These are phyloP conservation scores for Meleagris gallopavo DNA, from an alignment of 2,113 vertebrate genomes.

Conservation along the genomic window DNA sequence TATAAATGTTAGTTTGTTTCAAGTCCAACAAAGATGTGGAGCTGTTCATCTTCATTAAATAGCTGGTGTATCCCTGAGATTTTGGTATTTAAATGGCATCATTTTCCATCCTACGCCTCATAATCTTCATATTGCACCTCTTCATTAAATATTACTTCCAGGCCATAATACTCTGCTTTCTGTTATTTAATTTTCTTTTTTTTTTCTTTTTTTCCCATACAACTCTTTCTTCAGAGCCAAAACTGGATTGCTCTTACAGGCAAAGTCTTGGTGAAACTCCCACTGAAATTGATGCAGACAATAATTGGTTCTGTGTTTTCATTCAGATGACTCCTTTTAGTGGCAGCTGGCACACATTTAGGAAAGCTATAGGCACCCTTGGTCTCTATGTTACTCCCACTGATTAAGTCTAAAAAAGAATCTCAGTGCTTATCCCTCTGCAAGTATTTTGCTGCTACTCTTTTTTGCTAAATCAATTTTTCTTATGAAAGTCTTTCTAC, in stretches of 20 bases:
- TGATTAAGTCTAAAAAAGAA: background rate
- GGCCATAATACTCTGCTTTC: background rate
- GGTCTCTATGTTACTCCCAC: background rate
- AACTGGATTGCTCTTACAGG: background rate
- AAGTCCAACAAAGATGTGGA: constrained; percentile 24
- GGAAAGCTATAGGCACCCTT: background rate
- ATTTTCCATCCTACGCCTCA: background rate
- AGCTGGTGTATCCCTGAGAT: background rate
- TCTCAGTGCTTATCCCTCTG: background rate
- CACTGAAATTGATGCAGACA: background rate
- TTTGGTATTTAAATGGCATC: constrained; percentile 24
- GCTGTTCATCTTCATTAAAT: constrained; percentile 44
- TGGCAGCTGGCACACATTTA: background rate
- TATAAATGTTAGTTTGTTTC: constrained; percentile 25
- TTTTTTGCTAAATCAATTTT: background rate
- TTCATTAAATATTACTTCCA: constrained; percentile 23
- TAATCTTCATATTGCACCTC: background rate
- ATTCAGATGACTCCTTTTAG: background rate
- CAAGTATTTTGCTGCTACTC: background rate
- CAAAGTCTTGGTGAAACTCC: background rate
- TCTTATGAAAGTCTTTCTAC: background rate
- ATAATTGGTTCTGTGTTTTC: background rate
- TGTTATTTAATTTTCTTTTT: constrained; percentile 11
- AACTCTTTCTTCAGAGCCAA: background rate
- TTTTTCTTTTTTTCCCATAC: background rate